Conservation (phyloP, 2,888 invertebrate species). For the Athrips mouffetella region DNA sequence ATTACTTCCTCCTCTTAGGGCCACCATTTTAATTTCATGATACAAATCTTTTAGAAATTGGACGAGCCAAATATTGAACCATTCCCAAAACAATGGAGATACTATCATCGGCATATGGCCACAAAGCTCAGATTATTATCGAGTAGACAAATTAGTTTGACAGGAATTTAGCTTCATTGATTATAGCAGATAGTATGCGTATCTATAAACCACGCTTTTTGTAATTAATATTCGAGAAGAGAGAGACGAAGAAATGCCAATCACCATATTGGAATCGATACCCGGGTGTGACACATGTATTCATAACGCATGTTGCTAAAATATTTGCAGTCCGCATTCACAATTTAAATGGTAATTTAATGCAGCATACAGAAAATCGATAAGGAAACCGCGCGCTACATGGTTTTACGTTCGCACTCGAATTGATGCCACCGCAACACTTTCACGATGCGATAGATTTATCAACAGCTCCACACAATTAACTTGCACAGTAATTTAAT, state of each 20-base stretch:
- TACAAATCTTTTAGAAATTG: constrained; percentile 69
- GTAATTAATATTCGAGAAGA: not conserved
- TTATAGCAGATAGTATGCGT: not conserved
- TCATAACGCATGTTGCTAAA: constrained; percentile 50
- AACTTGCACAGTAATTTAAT: constrained; percentile 23
- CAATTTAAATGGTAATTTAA: constrained; percentile 67
- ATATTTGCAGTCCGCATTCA: constrained; percentile 63
- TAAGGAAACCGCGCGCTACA: constrained; percentile 70
- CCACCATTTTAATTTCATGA: constrained; percentile 74
- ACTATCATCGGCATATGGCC: constrained; percentile 61
- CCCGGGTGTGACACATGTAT: constrained; percentile 35
- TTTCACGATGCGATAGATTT: constrained; percentile 40
- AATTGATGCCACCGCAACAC: constrained; percentile 49
- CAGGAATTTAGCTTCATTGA: constrained; percentile 17
- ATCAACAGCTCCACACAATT: constrained; percentile 29
- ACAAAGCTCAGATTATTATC: constrained; percentile 25
- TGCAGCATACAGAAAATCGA: constrained; percentile 77
- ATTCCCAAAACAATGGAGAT: constrained; percentile 69
- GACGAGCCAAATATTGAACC: constrained; percentile 70
- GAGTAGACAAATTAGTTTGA: constrained; percentile 3
- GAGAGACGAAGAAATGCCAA: constrained; percentile 27
- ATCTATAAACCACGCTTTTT: constrained; percentile 10
- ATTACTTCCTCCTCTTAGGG: constrained; percentile 61
- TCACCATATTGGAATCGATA: no score
- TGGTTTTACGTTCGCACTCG: constrained; percentile 50